Evolutionary conservation across 2,797 vertebrate species (phyloP).

Genomic region (Gymnothorax reevesii): DNA sequence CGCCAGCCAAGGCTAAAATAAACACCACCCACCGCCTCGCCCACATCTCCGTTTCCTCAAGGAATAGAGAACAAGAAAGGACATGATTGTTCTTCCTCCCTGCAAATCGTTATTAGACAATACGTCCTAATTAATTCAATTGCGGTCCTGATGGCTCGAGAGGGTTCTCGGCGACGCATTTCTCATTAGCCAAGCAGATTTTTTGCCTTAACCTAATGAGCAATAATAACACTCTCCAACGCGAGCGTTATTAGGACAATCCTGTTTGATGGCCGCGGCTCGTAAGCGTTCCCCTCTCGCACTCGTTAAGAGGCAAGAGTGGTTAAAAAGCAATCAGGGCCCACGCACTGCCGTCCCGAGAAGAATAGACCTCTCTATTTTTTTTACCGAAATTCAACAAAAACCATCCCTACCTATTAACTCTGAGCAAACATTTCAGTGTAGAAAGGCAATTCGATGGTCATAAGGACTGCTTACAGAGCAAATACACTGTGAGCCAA

Average conservation of each 20-base stretch:
- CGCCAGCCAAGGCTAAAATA: constrained; percentile 58
- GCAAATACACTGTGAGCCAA: constrained; percentile 63
- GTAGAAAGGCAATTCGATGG: constrained; percentile 64
- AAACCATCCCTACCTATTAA: constrained; percentile 59
- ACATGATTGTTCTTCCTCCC: constrained; percentile 55
- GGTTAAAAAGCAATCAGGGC: constrained; percentile 67
- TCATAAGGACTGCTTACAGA: constrained; percentile 56
- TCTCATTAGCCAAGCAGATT: constrained; percentile 68
- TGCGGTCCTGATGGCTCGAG: constrained; percentile 59
- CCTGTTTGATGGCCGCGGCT: constrained; percentile 57
- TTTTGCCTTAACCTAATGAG: constrained; percentile 68
- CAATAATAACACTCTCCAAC: constrained; percentile 66
- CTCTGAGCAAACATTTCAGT: constrained; percentile 55
- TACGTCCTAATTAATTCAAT: constrained; percentile 70
- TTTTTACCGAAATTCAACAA: constrained; percentile 64
- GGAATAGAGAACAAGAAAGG: constrained; percentile 39
- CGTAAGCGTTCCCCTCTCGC: constrained; percentile 61
- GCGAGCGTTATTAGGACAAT: constrained; percentile 64
- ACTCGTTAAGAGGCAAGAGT: constrained; percentile 66
- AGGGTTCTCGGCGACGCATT: constrained; percentile 57
- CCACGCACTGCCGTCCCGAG: constrained; percentile 58
- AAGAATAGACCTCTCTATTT: constrained; percentile 57
- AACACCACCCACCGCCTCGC: constrained; percentile 53
- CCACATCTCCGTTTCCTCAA: constrained; percentile 48
- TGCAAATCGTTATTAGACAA: constrained; percentile 65